Base-by-base conservation (phyloP, 53 echinoderm and acorn worm species). In the Pentamera pediparva region DNA sequence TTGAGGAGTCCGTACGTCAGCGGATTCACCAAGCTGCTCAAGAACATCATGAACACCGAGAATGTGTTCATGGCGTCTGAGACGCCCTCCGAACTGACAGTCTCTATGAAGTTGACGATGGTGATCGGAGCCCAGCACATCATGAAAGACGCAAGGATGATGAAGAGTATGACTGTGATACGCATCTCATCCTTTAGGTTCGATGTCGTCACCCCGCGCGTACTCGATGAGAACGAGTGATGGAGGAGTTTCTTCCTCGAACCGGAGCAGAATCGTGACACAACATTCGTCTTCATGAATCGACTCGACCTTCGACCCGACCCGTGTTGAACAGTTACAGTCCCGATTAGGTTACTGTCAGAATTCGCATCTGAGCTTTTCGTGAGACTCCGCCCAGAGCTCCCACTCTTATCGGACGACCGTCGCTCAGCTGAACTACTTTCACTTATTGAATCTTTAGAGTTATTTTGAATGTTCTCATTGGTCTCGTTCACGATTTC, bases 81-180 rank as follows among this genome's bases (percentile, higher is more conserved):
- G 0, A 86, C 65, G 1, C 82, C 64, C 15, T 67, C 31, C 13
- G 65, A 61, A 32, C 72, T 65, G 55, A 83, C 76, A 26, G 80
- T 79, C 78, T 89, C 93, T 19, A 86, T 76, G 62, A 92, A 80
- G 47, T 89, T 92, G 62, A 92, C 84, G 43, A 89, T 75, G 35
- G 89, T 83, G 5, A 92, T 83, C 18, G 93, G 93, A 25, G 89
- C 84, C 93, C 93, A 92, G 70, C 93, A 92, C 8, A 92, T 57
- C 8, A 92, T 61, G 75, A 92, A 92, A 20, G 93, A 89, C 13
- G 85, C 32, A 13, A 92, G 43, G 41, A 92, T 89, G 8, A 86
- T 67, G 27, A 86, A 83, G 1, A 92, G 89, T 86, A 89, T 92
- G 41, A 76, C 52, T 3, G 89, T 92, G 24, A 92, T 81, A 15